phyloP scores from a whole-genome alignment of 2,113 vertebrate species.

The Hiodon tergisus region DNA sequence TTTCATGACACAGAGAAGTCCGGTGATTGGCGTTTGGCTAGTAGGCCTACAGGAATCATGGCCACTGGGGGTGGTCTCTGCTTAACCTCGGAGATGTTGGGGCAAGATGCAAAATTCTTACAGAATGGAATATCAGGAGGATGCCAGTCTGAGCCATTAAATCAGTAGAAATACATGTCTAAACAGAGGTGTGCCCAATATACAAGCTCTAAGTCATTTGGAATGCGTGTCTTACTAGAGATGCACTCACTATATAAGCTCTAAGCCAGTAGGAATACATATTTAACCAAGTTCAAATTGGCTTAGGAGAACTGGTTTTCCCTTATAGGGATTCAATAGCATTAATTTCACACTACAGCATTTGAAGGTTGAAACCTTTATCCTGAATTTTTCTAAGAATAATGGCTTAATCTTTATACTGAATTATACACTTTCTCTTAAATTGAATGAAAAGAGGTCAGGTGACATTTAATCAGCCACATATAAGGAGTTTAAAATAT shows the following conservation, averaged over 20 bases:
- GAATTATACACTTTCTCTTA: neutral
- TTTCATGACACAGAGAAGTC: neutral
- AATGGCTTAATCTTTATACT: neutral
- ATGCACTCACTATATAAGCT: neutral
- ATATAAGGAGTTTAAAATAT: no score
- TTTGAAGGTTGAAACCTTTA: neutral
- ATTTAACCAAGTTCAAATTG: conserved; percentile 1
- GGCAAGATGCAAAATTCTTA: no score
- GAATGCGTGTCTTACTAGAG: neutral
- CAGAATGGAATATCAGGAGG: no score
- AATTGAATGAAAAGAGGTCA: neutral
- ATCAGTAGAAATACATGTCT: neutral
- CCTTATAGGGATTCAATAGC: neutral
- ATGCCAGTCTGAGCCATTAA: neutral
- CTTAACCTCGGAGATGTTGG: no score
- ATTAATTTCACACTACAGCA: neutral
- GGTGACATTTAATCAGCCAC: no score
- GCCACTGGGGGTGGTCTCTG: no score
- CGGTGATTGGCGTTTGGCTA: neutral
- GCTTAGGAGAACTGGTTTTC: neutral
- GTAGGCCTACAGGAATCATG: no score
- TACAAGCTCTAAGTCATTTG: neutral
- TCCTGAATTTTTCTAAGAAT: neutral
- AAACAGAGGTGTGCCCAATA: no score
- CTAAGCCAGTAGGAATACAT: neutral